phyloP scores from a whole-genome alignment of 2,888 invertebrate genomes.

The Mayetiola destructor region DNA sequence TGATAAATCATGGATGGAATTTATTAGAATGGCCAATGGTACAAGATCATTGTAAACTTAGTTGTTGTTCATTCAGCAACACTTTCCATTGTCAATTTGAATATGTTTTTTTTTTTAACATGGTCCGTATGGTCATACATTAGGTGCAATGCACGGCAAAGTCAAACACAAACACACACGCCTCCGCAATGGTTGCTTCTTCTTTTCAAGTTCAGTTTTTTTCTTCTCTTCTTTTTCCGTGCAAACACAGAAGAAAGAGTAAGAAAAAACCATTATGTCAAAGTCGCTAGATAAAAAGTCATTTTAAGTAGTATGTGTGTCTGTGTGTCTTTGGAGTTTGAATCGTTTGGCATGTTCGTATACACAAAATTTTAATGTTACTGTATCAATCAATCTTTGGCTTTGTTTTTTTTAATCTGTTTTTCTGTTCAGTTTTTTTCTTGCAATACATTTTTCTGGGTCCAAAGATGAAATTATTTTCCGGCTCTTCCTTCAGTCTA shows the following conservation, averaged over 20 bases:
- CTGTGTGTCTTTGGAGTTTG: no score
- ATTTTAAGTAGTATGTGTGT: no score
- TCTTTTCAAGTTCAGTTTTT: no score
- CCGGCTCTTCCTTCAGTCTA: not conserved
- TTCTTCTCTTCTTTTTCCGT: no score
- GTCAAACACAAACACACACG: not conserved
- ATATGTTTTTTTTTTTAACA: not conserved
- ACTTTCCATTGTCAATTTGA: not conserved
- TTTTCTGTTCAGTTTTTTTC: not conserved
- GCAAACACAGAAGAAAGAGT: not conserved
- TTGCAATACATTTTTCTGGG: not conserved
- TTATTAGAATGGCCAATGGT: slow-evolving; percentile 4
- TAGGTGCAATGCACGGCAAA: no score
- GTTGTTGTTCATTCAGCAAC: no score
- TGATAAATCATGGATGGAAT: not conserved
- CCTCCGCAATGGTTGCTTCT: not conserved
- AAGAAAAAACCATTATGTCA: not conserved
- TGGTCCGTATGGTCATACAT: no score
- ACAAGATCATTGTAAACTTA: no score
- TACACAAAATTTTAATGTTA: not conserved
- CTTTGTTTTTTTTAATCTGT: not conserved
- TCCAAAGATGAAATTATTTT: not conserved
- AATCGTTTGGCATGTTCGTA: not conserved
- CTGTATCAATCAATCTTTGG: slow-evolving; percentile 2
- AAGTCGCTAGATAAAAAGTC: slow-evolving; percentile 7